Conservation (phyloP, 1,140 invertebrate genomes). For the Linepithema humile region DNA sequence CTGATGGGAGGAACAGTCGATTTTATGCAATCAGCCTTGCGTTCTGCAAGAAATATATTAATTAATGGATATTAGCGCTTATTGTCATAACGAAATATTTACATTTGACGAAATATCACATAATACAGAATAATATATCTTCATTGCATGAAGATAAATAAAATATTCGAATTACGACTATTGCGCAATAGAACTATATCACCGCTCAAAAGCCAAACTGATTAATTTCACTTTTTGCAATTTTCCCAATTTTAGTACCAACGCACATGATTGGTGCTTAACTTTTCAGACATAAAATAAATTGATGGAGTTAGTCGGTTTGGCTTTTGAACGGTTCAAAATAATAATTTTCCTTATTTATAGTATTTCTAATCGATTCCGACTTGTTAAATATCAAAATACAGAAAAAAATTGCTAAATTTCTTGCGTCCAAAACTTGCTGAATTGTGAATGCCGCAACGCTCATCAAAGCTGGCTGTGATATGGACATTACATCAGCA, state of each 20-base stretch:
- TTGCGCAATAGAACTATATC: background rate
- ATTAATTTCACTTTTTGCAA: no score
- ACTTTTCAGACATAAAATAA: no score
- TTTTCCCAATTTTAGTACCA: no score
- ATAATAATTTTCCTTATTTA: background rate
- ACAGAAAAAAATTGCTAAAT: background rate
- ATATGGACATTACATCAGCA: slow-evolving; percentile 85
- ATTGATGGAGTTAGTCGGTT: no score
- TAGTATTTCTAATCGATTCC: no score
- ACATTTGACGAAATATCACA: background rate
- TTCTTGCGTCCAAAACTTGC: background rate
- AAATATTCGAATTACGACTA: background rate
- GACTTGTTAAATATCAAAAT: background rate
- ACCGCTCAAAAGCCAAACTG: background rate
- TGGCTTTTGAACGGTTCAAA: no score
- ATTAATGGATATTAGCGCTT: slow-evolving; percentile 27
- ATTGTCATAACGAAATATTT: slow-evolving; percentile 14
- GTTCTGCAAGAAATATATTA: background rate
- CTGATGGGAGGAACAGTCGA: slow-evolving; percentile 85
- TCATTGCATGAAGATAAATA: slow-evolving; percentile 8
- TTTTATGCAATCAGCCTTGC: slow-evolving; percentile 18
- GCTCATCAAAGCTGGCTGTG: slow-evolving; percentile 95
- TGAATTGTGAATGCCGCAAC: slow-evolving; percentile 80
- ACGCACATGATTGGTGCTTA: no score
- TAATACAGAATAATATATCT: background rate